Evolutionary conservation across 1,140 invertebrate genomes (phyloP).

Genomic region (Drosophila willistoni): DNA sequence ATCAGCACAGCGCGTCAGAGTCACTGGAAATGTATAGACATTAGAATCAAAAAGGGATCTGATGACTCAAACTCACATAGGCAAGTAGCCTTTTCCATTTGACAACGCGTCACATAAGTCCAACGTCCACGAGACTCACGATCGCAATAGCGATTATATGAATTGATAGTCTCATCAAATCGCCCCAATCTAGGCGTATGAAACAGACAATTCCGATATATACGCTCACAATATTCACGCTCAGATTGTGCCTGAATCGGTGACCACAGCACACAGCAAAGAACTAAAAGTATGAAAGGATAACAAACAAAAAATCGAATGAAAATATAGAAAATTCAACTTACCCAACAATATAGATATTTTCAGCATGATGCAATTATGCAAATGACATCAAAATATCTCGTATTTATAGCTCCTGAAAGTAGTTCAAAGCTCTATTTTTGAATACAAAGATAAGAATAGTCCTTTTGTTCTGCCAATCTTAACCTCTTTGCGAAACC

Average conservation of each 20-base stretch:
- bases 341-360: conserved; percentile 24
- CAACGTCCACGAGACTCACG: conserved; percentile 26
- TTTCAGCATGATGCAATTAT: conserved; percentile 27
- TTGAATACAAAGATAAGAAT: neutral
- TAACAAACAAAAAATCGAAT: too few species aligned
- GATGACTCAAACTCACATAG: conserved; percentile 15
- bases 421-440: neutral
- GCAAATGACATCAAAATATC: neutral
- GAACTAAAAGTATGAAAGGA: neutral
- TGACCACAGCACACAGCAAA: conserved; percentile 11
- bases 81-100: conserved; percentile 50
- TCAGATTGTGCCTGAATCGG: conserved; percentile 14
- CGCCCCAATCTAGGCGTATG: conserved; percentile 23
- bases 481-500: neutral
- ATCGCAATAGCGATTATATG: conserved; percentile 34
- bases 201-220: conserved; percentile 22
- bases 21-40: conserved; percentile 9
- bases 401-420: neutral
- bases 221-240: conserved; percentile 27
- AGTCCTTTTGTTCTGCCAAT: neutral
- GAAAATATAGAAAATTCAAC: neutral
- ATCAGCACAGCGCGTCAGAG: conserved; percentile 31
- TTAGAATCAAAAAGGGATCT: neutral
- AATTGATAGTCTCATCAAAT: conserved; percentile 36
- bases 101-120: conserved; percentile 35